phyloP scores from a whole-genome alignment of 2,797 vertebrate genomes.

The Brotula barbata region DNA sequence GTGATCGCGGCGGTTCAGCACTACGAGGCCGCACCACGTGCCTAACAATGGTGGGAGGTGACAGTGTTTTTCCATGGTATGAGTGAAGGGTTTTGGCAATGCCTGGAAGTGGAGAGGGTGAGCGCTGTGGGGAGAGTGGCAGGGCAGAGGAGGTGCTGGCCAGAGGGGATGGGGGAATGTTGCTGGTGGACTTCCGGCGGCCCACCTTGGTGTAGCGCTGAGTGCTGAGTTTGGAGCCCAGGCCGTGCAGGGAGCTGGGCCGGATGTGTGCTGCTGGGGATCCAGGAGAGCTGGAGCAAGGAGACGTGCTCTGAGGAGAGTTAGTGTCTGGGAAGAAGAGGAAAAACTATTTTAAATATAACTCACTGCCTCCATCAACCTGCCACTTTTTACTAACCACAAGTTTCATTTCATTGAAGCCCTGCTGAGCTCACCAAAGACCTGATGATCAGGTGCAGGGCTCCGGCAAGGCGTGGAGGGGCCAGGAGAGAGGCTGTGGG shows the following conservation, averaged over 20 bases:
- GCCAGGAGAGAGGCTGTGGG: constrained; percentile 91
- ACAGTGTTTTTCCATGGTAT: constrained; percentile 87
- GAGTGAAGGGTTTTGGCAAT: constrained; percentile 84
- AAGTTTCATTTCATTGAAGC: too few species aligned
- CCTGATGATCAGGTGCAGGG: constrained; percentile 85
- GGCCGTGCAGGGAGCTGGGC: constrained; percentile 92
- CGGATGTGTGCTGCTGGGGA: constrained; percentile 90
- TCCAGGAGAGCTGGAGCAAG: constrained; percentile 91
- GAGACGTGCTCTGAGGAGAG: constrained; percentile 89
- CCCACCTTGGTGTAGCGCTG: constrained; percentile 89
- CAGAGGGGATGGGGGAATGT: constrained; percentile 90
- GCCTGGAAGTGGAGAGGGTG: constrained; percentile 84
- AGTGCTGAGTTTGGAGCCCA: constrained; percentile 88
- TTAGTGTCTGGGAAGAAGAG: constrained; percentile 77
- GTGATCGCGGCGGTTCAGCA: constrained; percentile 81
- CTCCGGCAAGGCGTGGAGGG: constrained; percentile 88
- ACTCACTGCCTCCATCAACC: background rate
- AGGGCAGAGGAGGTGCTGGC: constrained; percentile 87
- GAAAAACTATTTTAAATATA: background rate
- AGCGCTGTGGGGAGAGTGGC: constrained; percentile 88
- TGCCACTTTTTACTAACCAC: too few species aligned
- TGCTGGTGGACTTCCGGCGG: constrained; percentile 96
- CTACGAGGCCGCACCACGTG: constrained; percentile 85
- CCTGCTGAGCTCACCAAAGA: constrained; percentile 69
- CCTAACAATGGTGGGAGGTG: constrained; percentile 86